Evolutionary conservation across 2,113 vertebrate genomes (phyloP).

Genomic region (Crypturellus undulatus): DNA sequence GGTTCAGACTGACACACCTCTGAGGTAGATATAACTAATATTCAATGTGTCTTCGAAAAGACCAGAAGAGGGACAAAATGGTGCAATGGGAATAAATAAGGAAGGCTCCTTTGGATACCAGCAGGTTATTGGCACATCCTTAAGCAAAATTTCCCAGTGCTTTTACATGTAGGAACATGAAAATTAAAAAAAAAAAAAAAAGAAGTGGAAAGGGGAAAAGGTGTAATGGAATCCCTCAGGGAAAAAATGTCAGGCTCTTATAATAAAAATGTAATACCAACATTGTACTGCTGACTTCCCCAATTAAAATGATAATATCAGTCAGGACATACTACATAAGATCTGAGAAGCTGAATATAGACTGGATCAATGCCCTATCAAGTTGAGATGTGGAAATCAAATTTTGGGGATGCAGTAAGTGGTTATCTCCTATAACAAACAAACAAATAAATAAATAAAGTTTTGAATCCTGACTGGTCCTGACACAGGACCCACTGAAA

Average conservation of each 20-base stretch:
- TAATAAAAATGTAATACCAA: neutral
- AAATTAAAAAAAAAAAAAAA: neutral
- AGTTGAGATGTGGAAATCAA: neutral
- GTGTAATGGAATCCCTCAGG: neutral
- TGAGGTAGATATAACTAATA: neutral
- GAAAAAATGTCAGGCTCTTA: neutral
- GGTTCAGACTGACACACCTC: neutral
- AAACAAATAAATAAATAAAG: neutral
- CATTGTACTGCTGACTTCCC: neutral
- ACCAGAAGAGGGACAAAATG: neutral
- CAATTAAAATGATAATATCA: neutral
- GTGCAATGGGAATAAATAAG: neutral
- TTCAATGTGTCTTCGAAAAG: neutral
- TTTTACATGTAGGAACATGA: neutral
- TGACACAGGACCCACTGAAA: neutral
- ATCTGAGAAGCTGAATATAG: neutral
- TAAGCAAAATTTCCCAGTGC: neutral
- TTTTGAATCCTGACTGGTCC: neutral
- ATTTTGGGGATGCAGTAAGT: neutral
- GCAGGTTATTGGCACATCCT: neutral
- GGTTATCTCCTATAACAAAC: neutral
- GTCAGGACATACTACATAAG: neutral
- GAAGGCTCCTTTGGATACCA: neutral
- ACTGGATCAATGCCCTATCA: neutral
- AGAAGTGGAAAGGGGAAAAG: neutral